Evolutionary conservation across 30 jellyfish, hydroid and myxozoan genomes (phyloP).

Genomic region (Hydractinia echinata): DNA sequence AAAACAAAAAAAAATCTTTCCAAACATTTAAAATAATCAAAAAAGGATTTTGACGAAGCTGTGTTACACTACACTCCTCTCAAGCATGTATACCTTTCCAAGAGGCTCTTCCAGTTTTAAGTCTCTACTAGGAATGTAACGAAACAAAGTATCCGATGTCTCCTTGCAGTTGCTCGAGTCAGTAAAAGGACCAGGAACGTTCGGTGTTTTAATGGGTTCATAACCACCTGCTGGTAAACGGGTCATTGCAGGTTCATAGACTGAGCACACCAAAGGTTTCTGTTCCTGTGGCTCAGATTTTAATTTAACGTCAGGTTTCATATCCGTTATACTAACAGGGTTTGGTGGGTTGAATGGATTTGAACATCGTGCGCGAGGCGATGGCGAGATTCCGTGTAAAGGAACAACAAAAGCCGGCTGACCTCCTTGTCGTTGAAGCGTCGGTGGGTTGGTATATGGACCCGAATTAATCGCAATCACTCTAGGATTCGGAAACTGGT

Average conservation of each 20-base stretch:
- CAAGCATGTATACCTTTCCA: conserved; percentile 9
- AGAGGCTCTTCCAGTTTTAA: conserved; percentile 10
- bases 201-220: too few relatives aligned
- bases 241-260: too few relatives aligned
- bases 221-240: too few relatives aligned
- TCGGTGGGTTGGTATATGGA: too few relatives aligned
- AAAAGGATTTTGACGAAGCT: not conserved
- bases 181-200: not conserved
- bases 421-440: too few relatives aligned
- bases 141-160: conserved; percentile 16
- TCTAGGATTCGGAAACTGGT: too few relatives aligned
- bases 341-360: not conserved
- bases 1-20: not conserved
- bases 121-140: conserved; percentile 17
- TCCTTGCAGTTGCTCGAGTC: not conserved
- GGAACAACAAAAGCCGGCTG: too few relatives aligned
- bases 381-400: too few relatives aligned
- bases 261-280: too few relatives aligned
- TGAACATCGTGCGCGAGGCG: too few relatives aligned
- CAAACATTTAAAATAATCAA: not conserved
- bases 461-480: too few relatives aligned
- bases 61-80: too few relatives aligned
- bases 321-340: not conserved
- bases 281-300: conserved; percentile 2
- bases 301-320: conserved; percentile 5